These are phyloP conservation scores for Callinectes sapidus DNA, from an alignment of 2,888 invertebrate genomes.

Conservation along the genomic window DNA sequence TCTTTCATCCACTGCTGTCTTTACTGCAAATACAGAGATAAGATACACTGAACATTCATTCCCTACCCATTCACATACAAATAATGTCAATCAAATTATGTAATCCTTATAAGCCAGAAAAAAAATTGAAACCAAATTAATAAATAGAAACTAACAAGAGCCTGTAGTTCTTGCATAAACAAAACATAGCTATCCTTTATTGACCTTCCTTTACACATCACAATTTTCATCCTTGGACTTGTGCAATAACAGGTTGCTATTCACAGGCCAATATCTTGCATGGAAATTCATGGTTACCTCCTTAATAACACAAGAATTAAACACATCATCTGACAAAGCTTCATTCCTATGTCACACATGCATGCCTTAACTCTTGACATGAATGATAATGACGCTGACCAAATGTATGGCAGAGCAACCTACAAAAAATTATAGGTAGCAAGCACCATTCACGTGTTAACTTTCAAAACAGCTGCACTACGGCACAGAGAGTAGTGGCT, in stretches of 20 bases:
- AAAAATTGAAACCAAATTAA: background rate
- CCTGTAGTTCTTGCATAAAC: background rate
- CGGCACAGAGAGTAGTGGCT: background rate
- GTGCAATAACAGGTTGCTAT: background rate
- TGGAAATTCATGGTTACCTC: background rate
- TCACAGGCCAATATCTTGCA: background rate
- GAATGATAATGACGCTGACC: background rate
- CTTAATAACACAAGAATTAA: background rate
- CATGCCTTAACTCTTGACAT: background rate
- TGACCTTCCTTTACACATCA: background rate
- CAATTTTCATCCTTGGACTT: no score
- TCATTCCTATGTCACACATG: background rate
- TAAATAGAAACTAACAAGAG: background rate
- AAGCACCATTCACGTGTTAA: background rate
- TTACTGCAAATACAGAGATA: no score
- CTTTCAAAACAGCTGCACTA: background rate
- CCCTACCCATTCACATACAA: no score
- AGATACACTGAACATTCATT: no score
- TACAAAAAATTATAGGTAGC: background rate
- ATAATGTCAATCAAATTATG: background rate
- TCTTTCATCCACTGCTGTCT: no score
- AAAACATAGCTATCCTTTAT: background rate
- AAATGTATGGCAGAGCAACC: background rate
- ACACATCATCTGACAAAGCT: background rate
- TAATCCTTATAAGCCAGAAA: background rate